Conservation (phyloP, 2,797 vertebrate species). For the Esox masquinongy region DNA sequence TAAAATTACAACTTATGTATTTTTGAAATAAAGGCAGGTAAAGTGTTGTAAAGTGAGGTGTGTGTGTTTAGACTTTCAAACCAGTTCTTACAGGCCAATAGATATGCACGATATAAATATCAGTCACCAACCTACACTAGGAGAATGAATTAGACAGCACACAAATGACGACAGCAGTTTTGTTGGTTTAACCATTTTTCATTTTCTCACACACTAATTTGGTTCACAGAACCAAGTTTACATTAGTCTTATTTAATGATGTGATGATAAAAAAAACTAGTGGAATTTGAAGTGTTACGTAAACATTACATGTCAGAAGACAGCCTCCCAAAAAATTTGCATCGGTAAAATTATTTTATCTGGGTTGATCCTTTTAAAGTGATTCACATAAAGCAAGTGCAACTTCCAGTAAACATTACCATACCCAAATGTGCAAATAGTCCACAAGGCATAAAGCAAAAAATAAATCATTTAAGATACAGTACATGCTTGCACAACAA, state of each 20-base stretch:
- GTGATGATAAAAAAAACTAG: slow-evolving; percentile 57
- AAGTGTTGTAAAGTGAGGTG: not conserved
- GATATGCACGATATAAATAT: not conserved
- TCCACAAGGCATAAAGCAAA: slow-evolving; percentile 47
- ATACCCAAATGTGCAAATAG: slow-evolving; percentile 53
- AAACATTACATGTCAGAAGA: slow-evolving; percentile 37
- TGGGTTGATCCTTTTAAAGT: slow-evolving; percentile 36
- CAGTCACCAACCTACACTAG: not conserved
- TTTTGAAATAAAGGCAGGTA: not conserved
- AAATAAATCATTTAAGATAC: slow-evolving; percentile 23
- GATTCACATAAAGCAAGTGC: slow-evolving; percentile 55
- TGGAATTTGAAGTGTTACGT: slow-evolving; percentile 43
- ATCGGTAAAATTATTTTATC: slow-evolving; percentile 40
- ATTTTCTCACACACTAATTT: slow-evolving; percentile 54
- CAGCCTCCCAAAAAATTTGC: slow-evolving; percentile 36
- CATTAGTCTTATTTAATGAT: slow-evolving; percentile 58
- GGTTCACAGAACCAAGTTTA: slow-evolving; percentile 82
- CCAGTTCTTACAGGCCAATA: not conserved
- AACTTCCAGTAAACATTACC: slow-evolving; percentile 54
- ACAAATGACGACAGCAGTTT: slow-evolving; percentile 44
- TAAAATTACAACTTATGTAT: not conserved
- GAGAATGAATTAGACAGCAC: slow-evolving; percentile 11
- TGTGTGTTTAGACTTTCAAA: slow-evolving; percentile 11
- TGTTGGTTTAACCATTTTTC: slow-evolving; percentile 62
- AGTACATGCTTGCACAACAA: slow-evolving; percentile 44